These are phyloP conservation scores for Hafferia zeledoni DNA, from an alignment of 2,797 vertebrate genomes.

Conservation along the genomic window DNA sequence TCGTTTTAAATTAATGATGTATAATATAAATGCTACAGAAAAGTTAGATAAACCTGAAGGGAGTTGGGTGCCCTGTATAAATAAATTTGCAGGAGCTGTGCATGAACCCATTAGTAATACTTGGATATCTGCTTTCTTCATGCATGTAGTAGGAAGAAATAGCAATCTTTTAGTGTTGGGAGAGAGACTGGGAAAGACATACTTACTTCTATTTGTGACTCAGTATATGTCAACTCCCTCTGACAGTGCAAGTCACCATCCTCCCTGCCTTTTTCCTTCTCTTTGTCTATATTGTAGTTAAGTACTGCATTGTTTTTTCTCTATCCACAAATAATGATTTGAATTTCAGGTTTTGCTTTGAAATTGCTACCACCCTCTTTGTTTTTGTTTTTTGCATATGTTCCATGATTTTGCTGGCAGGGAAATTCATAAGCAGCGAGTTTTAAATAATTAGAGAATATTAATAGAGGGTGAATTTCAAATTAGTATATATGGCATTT, in stretches of 20 bases:
- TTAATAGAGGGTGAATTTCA: slow-evolving; percentile 39
- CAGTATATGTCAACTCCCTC: neutral
- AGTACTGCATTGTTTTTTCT: neutral
- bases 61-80: neutral
- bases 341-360: slow-evolving; percentile 26
- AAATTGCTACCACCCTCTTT: neutral
- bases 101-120: neutral
- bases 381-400: neutral
- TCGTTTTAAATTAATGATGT: neutral
- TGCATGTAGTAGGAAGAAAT: neutral
- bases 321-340: neutral
- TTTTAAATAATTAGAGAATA: slow-evolving; percentile 39
- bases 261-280: neutral
- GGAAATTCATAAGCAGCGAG: neutral
- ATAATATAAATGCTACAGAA: neutral
- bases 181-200: neutral
- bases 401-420: neutral
- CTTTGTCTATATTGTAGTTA: neutral
- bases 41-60: neutral
- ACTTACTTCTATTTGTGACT: neutral
- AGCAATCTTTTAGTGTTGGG: neutral
- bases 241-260: neutral
- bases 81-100: neutral
- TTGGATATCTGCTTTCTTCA: neutral
- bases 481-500: slow-evolving; percentile 12